Percentiles rank a stretch among this genome's conserved stretches.
Evolutionary conservation across 2,797 vertebrate species (phyloP).

Genomic region (Myotis vivesi): DNA sequence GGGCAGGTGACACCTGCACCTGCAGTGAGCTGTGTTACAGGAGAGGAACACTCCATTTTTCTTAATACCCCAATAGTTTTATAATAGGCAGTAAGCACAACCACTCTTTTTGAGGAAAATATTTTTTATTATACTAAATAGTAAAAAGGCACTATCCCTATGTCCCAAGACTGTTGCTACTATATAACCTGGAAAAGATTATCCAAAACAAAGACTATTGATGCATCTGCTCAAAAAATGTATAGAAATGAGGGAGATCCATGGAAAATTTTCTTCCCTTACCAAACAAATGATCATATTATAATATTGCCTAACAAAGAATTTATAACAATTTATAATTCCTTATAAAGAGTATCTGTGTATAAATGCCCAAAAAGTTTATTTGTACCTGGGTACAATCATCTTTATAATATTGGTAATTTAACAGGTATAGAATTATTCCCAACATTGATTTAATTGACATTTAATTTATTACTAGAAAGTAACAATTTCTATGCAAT

Average conservation of each 20-base stretch:
- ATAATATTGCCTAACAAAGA: background rate
- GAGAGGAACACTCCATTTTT: background rate
- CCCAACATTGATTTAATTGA: background rate
- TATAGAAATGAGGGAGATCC: background rate
- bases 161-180: background rate
- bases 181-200: constrained; percentile 5
- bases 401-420: background rate
- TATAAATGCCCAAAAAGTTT: background rate
- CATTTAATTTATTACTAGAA: background rate
- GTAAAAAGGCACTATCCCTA: background rate
- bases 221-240: background rate
- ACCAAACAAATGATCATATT: background rate
- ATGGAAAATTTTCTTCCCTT: background rate
- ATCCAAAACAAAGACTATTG: background rate
- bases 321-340: background rate
- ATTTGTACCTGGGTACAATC: background rate
- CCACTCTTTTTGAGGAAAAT: background rate
- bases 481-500: background rate
- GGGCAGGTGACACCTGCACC: too few relatives aligned
- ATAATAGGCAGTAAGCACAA: background rate
- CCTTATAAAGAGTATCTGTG: background rate
- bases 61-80: background rate
- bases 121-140: background rate
- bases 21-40: background rate
- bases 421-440: background rate